Evolutionary conservation across 1,140 invertebrate species (phyloP).

Genomic region (Aphelenchoides avenae): DNA sequence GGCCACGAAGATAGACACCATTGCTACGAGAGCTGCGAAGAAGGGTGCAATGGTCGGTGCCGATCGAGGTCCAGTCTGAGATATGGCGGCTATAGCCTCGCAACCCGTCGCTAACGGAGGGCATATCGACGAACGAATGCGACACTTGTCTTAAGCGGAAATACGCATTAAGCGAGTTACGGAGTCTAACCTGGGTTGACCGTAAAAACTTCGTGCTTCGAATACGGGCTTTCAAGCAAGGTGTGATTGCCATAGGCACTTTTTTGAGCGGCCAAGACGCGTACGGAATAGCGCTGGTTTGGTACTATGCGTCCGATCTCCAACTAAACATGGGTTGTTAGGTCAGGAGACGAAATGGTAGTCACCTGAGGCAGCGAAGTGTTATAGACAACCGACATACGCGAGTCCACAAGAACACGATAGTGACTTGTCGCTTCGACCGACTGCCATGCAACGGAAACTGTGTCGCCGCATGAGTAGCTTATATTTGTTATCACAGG

Average conservation of each 20-base stretch:
- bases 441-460: slow-evolving; percentile 22
- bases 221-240: slow-evolving; percentile 28
- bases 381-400: too few relatives aligned
- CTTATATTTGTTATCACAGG: slow-evolving; percentile 36
- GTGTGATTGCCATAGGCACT: slow-evolving; percentile 20
- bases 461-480: slow-evolving; percentile 30
- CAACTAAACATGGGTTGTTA: too few relatives aligned
- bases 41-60: neutral
- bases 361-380: too few relatives aligned
- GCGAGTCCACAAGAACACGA: too few relatives aligned
- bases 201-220: slow-evolving; percentile 28
- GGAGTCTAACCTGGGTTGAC: slow-evolving; percentile 24
- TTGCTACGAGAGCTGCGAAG: slow-evolving; percentile 8
- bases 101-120: slow-evolving; percentile 31
- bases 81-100: slow-evolving; percentile 8
- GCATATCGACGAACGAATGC: slow-evolving; percentile 49
- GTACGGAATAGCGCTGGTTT: slow-evolving; percentile 8
- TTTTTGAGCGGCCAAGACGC: slow-evolving; percentile 10
- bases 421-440: too few relatives aligned
- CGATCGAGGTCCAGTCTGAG: neutral
- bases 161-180: neutral
- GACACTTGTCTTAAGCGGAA: slow-evolving; percentile 41
- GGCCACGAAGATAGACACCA: slow-evolving; percentile 14
- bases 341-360: too few relatives aligned
- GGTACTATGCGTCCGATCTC: slow-evolving; percentile 21